phyloP scores from a whole-genome alignment of 2,113 vertebrate genomes.

The Sclerurus mexicanus region DNA sequence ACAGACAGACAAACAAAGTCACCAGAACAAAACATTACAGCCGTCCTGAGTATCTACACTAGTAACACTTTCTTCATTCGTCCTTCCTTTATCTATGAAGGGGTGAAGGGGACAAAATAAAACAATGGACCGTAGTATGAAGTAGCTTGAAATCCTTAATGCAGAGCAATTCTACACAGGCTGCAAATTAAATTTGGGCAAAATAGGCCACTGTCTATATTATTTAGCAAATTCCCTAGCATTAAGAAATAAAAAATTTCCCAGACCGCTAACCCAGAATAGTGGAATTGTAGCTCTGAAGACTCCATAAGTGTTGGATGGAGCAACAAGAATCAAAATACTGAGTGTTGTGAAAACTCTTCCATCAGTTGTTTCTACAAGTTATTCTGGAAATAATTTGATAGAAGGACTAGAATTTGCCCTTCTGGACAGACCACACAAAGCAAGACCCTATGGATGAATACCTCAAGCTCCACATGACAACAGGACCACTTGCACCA shows the following conservation, averaged over 20 bases:
- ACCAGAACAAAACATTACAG: not conserved
- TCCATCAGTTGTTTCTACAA: not conserved
- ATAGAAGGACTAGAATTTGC: not conserved
- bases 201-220: not conserved
- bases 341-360: not conserved
- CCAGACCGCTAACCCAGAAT: not conserved
- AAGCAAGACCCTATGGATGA: not conserved
- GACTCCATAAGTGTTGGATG: not conserved
- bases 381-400: not conserved
- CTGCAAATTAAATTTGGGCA: not conserved
- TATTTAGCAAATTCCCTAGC: not conserved
- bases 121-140: not conserved
- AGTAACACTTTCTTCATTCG: not conserved
- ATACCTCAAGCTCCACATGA: not conserved
- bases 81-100: not conserved
- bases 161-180: not conserved
- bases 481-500: not conserved
- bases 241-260: not conserved
- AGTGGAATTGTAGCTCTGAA: not conserved
- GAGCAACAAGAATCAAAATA: not conserved
- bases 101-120: not conserved
- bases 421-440: not conserved
- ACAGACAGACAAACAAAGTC: not conserved
- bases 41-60: not conserved
- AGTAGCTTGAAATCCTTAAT: not conserved